These are phyloP conservation scores for Drosophila ogumai DNA, from an alignment of 1,140 invertebrate genomes.

Conservation along the genomic window DNA sequence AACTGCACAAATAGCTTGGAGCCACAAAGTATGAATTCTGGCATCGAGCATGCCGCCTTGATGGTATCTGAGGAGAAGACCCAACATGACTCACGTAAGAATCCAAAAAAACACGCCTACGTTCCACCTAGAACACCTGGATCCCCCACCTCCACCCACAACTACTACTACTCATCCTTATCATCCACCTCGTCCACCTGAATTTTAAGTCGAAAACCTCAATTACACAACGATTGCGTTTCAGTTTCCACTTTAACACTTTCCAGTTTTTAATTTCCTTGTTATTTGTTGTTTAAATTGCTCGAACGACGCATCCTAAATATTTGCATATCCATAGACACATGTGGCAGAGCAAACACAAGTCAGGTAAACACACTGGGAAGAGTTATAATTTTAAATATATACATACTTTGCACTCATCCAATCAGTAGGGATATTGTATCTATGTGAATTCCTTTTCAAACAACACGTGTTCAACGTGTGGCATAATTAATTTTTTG, in stretches of 20 bases:
- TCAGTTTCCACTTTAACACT: constrained; percentile 10
- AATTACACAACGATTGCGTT: constrained; percentile 27
- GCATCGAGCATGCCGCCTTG: constrained; percentile 90
- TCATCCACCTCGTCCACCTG: not conserved
- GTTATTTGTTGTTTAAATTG: constrained; percentile 81
- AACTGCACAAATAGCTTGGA: constrained; percentile 93
- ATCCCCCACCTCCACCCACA: not conserved
- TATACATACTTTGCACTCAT: constrained; percentile 1
- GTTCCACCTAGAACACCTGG: constrained; percentile 31
- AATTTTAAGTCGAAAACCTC: not conserved
- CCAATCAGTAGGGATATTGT: not conserved
- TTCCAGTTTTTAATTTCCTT: constrained; percentile 54
- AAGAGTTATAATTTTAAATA: constrained; percentile 33
- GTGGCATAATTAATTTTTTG: constrained; percentile 37
- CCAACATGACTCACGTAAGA: constrained; percentile 93
- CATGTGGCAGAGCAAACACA: constrained; percentile 34
- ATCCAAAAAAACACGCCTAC: constrained; percentile 65
- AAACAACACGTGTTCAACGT: constrained; percentile 30
- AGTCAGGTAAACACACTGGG: constrained; percentile 53
- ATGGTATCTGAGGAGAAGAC: constrained; percentile 91
- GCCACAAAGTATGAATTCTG: constrained; percentile 88
- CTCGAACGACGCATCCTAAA: constrained; percentile 54
- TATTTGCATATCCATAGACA: constrained; percentile 47
- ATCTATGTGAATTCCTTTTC: constrained; percentile 24
- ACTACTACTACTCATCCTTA: constrained; percentile 1